These are phyloP conservation scores for Philaethria dido DNA, from an alignment of 2,888 invertebrate species.

Conservation along the genomic window DNA sequence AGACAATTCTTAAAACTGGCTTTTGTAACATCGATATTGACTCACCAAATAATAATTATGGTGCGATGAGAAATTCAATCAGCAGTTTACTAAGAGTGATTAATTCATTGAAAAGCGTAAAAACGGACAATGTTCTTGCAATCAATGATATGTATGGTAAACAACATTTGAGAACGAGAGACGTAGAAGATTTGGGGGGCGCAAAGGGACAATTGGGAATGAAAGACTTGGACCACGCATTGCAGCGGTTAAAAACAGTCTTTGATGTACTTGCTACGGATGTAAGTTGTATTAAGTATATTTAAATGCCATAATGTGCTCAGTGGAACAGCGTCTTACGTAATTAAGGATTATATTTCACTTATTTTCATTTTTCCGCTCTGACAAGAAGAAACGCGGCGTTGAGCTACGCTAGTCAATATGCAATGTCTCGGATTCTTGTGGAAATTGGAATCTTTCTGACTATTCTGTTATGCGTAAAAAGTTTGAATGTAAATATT, in stretches of 20 bases:
- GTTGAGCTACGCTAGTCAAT: too few species aligned
- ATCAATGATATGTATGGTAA: background rate
- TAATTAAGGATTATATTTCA: too few species aligned
- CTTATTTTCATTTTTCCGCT: too few species aligned
- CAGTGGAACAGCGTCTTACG: too few species aligned
- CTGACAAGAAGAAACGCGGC: too few species aligned
- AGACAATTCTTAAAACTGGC: background rate
- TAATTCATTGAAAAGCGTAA: background rate
- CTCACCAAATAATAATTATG: background rate
- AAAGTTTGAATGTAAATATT: too few species aligned
- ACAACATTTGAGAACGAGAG: background rate
- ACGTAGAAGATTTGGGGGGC: background rate
- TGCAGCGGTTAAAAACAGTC: background rate
- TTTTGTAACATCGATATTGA: conserved; percentile 1
- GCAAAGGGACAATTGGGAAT: too few species aligned
- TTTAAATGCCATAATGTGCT: too few species aligned
- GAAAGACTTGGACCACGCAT: background rate
- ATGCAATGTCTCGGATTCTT: too few species aligned
- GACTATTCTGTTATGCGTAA: too few species aligned
- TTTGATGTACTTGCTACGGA: background rate
- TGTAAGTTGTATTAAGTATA: background rate
- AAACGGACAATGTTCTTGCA: background rate
- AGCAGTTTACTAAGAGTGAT: conserved; percentile 1
- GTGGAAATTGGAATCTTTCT: too few species aligned
- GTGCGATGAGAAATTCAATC: background rate